A percentile compares a stretch with the other conserved stretches of the same genome.
Evolutionary conservation across 2,113 vertebrate genomes (phyloP).

Genomic region (Anoplopoma fimbria): DNA sequence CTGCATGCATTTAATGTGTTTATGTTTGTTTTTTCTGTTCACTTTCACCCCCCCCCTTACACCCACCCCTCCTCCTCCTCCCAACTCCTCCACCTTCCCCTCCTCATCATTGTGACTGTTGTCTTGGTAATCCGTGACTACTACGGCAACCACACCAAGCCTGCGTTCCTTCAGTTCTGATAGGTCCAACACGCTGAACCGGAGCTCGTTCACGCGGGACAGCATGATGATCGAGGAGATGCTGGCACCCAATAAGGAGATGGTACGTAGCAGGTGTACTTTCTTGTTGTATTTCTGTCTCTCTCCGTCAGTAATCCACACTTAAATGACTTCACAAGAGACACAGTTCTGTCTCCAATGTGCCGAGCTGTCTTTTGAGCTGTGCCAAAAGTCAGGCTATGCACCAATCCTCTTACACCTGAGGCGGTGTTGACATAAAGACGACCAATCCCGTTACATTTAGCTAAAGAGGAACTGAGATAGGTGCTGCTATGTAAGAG

Average conservation of each 20-base stretch:
- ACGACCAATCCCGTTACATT: slow-evolving; percentile 51
- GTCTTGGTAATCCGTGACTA: slow-evolving; percentile 74
- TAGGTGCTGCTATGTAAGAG: slow-evolving; percentile 23
- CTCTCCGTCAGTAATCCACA: background rate
- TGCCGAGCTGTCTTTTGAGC: no score
- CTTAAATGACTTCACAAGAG: slow-evolving; percentile 34
- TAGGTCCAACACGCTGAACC: slow-evolving; percentile 99
- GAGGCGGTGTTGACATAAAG: slow-evolving; percentile 28
- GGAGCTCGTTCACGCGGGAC: slow-evolving; percentile 96
- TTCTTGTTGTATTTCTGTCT: background rate
- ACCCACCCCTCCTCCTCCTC: slow-evolving; percentile 58
- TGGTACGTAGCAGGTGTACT: slow-evolving; percentile 82
- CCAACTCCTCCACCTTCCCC: slow-evolving; percentile 43
- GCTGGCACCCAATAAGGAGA: slow-evolving; percentile 92
- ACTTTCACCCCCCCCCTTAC: slow-evolving; percentile 81
- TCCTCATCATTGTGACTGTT: slow-evolving; percentile 72
- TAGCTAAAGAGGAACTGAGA: slow-evolving; percentile 51
- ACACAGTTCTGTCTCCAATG: slow-evolving; percentile 31
- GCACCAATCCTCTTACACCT: slow-evolving; percentile 65
- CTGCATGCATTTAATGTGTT: slow-evolving; percentile 95
- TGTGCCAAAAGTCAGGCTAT: slow-evolving; percentile 31
- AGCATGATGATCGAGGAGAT: slow-evolving; percentile 99
- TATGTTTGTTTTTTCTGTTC: slow-evolving; percentile 85
- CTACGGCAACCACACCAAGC: slow-evolving; percentile 85
- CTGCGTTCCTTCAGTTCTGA: slow-evolving; percentile 99